Evolutionary conservation across 2,797 vertebrate species (phyloP), one percentile per base, ranked within the genome.

Genomic region (Oreortyx pictus): DNA sequence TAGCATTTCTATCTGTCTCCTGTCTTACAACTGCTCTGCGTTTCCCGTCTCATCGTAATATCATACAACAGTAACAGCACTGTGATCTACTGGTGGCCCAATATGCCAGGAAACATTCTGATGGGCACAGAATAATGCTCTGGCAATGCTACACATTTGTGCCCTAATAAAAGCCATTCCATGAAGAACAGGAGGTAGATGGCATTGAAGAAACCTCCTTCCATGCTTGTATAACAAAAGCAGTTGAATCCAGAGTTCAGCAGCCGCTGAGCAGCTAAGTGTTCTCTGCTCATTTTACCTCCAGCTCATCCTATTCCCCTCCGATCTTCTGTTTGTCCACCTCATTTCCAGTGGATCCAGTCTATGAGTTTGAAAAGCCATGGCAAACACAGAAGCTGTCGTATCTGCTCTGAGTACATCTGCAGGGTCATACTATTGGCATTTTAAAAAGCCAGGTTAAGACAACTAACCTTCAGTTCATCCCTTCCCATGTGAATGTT

Each of bases 381-480:
- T 9, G 20, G 91, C 86, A 76, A 92, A 75, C 94, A 47, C 76
- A 81, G 91, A 84, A 74, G 73, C 3, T 49, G 67, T 87, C 82
- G 65, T 50, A 88, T 93, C 95, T 89, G 70, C 93, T 93, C n/a
- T 60, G 79, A 94, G 22, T 93, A 88, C 52, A 95, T 83, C 86
- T 92, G 94, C 90, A 97, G 86, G 82, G 84, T 93, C 67, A 41
- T 47, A 95, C 29, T 86, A 86, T 68, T 66, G 84, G 78, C 85
- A 94, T 89, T 94, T 59, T 0, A 91, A 94, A 95, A 96, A 92
- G 89, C 56, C 86, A 92, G 68, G 74, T 90, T 92, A 94, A 94
- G 92, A 93, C 83, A 97, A 90, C 70, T 92, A 93, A 61, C 61
- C 44, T 86, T 92, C 70, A 31, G 29, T 59, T 83, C 4, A 9